Percentiles rank a stretch among this genome's conserved stretches.
These are phyloP conservation scores for Camptogramma bilineatum DNA, from an alignment of 2,888 invertebrate species.

Conservation along the genomic window DNA sequence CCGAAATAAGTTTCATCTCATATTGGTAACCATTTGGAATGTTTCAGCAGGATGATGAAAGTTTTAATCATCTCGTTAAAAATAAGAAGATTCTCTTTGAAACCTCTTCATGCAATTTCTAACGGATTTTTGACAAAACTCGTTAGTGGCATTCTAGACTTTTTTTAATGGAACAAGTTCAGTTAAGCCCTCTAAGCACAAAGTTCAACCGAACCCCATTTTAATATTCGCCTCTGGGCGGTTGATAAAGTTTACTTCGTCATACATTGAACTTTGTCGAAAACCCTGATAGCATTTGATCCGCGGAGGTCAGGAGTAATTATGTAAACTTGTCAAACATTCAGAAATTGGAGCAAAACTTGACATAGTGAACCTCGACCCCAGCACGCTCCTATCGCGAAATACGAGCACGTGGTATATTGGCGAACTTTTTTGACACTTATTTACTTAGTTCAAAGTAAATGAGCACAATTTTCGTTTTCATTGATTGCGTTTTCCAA, in stretches of 20 bases:
- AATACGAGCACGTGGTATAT: conserved; percentile 15
- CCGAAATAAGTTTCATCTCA: background rate
- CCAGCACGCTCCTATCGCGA: conserved; percentile 26
- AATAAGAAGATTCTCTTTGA: background rate
- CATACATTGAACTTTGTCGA: conserved; percentile 41
- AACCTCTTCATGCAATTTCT: conserved; percentile 13
- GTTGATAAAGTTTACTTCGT: conserved; percentile 40
- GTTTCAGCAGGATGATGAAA: background rate
- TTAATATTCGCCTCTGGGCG: conserved; percentile 40
- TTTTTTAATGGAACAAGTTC: conserved; percentile 38
- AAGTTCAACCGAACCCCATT: conserved; percentile 38
- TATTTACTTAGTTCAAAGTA: conserved; percentile 14
- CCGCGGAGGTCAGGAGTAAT: conserved; percentile 38
- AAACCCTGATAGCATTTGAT: conserved; percentile 41
- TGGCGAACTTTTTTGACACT: conserved; percentile 15
- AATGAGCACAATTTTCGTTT: conserved; percentile 10
- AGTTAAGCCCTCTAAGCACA: conserved; percentile 39
- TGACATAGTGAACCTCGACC: conserved; percentile 38
- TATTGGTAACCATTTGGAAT: background rate
- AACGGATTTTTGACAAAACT: conserved; percentile 12
- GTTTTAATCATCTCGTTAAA: background rate
- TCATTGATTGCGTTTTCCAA: background rate
- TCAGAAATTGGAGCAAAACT: conserved; percentile 39
- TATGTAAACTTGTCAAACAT: conserved; percentile 40
- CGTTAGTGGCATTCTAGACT: conserved; percentile 17